These are phyloP conservation scores for Macrocentrus cingulum DNA, from an alignment of 1,140 invertebrate species.

Conservation along the genomic window DNA sequence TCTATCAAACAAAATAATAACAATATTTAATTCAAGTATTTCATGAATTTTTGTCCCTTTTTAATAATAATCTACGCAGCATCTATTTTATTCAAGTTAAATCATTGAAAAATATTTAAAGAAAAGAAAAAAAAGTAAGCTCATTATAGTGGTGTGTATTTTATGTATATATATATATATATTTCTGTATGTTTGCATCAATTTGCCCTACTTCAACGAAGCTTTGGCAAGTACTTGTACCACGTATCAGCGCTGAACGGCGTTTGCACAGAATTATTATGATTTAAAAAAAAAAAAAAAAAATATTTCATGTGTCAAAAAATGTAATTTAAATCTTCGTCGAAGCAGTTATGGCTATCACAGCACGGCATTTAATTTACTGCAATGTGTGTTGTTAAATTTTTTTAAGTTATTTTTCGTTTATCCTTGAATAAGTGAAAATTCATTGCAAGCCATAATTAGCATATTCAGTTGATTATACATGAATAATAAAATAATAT, in stretches of 20 bases:
- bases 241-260: neutral
- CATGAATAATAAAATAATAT: neutral
- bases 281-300: conserved; percentile 6
- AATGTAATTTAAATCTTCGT: conserved; percentile 24
- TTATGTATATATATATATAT: conserved; percentile 17
- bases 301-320: neutral
- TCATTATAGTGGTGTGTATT: conserved; percentile 5
- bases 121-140: conserved; percentile 4
- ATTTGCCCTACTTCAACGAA: conserved; percentile 32
- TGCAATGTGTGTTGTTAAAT: conserved; percentile 17
- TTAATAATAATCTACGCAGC: too few species aligned
- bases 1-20: conserved; percentile 9
- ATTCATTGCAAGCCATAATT: conserved; percentile 2
- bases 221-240: conserved; percentile 36
- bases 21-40: too few species aligned
- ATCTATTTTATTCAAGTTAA: too few species aligned
- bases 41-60: too few species aligned
- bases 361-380: conserved; percentile 30
- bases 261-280: neutral
- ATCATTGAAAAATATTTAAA: neutral
- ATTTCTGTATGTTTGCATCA: conserved; percentile 14
- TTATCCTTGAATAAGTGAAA: conserved; percentile 2
- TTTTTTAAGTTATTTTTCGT: neutral
- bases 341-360: conserved; percentile 35
- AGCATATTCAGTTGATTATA: neutral